Conservation (phyloP, 2,888 invertebrate species). For the Drosophila macrospina region DNA sequence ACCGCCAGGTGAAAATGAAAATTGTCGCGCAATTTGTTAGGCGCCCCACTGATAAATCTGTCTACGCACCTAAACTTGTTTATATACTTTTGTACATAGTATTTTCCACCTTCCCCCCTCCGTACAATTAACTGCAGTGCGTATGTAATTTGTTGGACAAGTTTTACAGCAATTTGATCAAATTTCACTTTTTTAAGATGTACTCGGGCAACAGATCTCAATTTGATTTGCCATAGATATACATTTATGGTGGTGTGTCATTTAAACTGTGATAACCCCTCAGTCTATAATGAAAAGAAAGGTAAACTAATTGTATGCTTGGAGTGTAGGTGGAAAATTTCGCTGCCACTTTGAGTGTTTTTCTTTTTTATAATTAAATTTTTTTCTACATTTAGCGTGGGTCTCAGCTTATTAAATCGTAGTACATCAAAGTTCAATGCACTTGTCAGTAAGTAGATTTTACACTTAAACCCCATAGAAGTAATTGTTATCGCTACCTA, state of each 20-base stretch:
- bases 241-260: constrained; percentile 1
- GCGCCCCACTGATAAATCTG: constrained; percentile 52
- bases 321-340: constrained; percentile 57
- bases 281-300: constrained; percentile 45
- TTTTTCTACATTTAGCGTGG: constrained; percentile 28
- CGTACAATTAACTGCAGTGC: constrained; percentile 21
- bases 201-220: constrained; percentile 29
- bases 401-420: constrained; percentile 45
- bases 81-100: constrained; percentile 8
- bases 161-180: constrained; percentile 60
- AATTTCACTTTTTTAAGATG: constrained; percentile 67
- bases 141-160: constrained; percentile 45
- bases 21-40: constrained; percentile 60
- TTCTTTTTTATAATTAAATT: neutral
- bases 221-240: constrained; percentile 33
- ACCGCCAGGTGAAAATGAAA: constrained; percentile 61
- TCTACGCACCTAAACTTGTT: constrained; percentile 67
- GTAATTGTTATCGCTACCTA: constrained; percentile 33
- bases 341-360: constrained; percentile 34
- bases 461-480: constrained; percentile 16
- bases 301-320: constrained; percentile 40
- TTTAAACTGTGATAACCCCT: constrained; percentile 42
- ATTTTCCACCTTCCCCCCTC: neutral
- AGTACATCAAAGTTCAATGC: constrained; percentile 41
- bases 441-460: constrained; percentile 27